Percentiles rank a stretch among this genome's conserved stretches.
Evolutionary conservation across 2,113 vertebrate species (phyloP).

Genomic region (Ardeotis arabs): DNA sequence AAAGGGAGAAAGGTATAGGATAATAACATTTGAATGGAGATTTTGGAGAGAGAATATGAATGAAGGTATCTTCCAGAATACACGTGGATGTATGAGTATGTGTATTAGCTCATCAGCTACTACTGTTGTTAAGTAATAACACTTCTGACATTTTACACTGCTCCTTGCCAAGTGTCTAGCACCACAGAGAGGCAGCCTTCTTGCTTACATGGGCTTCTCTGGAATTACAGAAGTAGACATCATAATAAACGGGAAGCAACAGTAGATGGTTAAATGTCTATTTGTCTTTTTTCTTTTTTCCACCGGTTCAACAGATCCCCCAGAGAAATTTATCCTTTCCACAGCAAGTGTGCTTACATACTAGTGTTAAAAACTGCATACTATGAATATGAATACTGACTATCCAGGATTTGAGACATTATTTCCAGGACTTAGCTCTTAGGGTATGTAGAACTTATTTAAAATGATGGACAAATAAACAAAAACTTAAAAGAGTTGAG

Average conservation of each 20-base stretch:
- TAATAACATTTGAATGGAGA: neutral
- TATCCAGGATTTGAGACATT: neutral
- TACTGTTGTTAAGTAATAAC: neutral
- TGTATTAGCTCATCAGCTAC: neutral
- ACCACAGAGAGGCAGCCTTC: neutral
- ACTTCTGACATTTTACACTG: neutral
- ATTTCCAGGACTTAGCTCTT: neutral
- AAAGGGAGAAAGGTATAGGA: neutral
- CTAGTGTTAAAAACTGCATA: neutral
- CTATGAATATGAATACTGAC: neutral
- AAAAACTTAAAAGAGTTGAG: neutral
- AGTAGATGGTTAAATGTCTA: neutral
- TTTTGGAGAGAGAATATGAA: neutral
- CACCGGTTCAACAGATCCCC: neutral
- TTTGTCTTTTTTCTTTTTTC: neutral
- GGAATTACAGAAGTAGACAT: neutral
- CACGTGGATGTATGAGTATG: rapidly evolving
- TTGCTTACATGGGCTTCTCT: neutral
- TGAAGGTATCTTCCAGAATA: neutral
- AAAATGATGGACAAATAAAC: neutral
- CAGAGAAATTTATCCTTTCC: neutral
- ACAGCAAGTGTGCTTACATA: neutral
- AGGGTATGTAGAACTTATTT: neutral
- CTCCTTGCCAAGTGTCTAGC: neutral
- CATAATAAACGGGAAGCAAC: neutral